Percentiles rank a stretch among this genome's conserved stretches.
Conservation (phyloP, 2,888 invertebrate genomes). For the Oscheius sp. region DNA sequence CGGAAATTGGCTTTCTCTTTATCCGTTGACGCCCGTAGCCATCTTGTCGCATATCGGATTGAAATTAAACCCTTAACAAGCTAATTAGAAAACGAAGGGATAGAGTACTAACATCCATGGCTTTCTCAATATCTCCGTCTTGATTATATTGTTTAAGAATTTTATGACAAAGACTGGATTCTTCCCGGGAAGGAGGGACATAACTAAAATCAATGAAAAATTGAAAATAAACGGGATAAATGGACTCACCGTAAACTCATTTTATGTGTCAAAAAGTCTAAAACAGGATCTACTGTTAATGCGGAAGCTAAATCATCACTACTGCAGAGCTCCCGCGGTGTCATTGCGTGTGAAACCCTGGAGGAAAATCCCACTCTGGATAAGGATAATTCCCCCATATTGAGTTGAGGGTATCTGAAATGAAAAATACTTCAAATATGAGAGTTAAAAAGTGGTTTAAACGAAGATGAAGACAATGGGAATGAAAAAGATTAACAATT, state of each 20-base stretch:
- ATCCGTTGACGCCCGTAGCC: slow-evolving; percentile 78
- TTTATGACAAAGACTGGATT: slow-evolving; percentile 11
- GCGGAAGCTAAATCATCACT: slow-evolving; percentile 97
- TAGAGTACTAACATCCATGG: slow-evolving; percentile 27
- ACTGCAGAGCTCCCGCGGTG: slow-evolving; percentile 85
- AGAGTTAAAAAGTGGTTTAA: not conserved
- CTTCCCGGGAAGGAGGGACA: not conserved
- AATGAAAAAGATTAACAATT: not conserved
- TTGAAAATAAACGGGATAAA: not conserved
- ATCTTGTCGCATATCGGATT: slow-evolving; percentile 83
- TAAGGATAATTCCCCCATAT: slow-evolving; percentile 10
- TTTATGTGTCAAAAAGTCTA: slow-evolving; percentile 95
- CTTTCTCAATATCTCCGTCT: slow-evolving; percentile 79
- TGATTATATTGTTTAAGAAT: slow-evolving; percentile 79
- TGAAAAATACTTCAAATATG: not conserved
- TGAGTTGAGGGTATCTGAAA: not conserved
- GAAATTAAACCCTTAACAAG: slow-evolving; percentile 78
- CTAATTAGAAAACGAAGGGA: slow-evolving; percentile 72
- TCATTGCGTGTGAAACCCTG: slow-evolving; percentile 22
- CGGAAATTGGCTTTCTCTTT: slow-evolving; percentile 86
- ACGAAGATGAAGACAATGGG: not conserved
- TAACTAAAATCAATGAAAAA: not conserved
- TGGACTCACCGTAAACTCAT: slow-evolving; percentile 87
- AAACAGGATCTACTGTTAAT: slow-evolving; percentile 90
- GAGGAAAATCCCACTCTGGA: slow-evolving; percentile 12